Conservation (phyloP, 2,888 invertebrate genomes). For the Ctena decussata region DNA sequence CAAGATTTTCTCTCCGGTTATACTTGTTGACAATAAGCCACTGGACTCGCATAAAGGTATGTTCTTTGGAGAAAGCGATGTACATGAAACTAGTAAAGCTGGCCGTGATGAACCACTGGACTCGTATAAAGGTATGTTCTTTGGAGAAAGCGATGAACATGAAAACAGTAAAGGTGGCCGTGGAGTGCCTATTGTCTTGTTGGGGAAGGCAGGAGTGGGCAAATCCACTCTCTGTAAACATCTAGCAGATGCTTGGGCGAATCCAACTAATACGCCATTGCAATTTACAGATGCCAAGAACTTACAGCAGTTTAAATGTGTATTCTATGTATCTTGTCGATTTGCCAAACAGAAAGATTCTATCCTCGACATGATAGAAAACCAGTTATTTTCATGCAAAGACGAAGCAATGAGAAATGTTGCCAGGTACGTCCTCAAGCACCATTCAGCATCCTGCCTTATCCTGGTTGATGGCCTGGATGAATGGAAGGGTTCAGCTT, state of each 20-base stretch:
- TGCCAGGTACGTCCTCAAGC: not conserved
- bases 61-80: not conserved
- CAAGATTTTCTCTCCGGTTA: not conserved
- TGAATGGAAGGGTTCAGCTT: not conserved
- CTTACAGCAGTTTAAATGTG: not conserved
- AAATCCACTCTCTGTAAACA: not conserved
- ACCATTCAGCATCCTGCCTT: not conserved
- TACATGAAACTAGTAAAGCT: not conserved
- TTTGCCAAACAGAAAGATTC: not conserved
- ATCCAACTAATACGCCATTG: not conserved
- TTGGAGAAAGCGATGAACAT: not conserved
- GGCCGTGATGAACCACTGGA: not conserved
- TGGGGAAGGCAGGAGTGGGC: not conserved
- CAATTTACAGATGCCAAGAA: not conserved
- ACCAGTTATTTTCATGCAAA: not conserved
- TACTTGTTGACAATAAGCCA: not conserved
- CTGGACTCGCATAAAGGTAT: not conserved
- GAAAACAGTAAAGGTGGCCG: not conserved
- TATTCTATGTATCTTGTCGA: not conserved
- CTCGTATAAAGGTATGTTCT: not conserved
- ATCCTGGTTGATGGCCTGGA: not conserved
- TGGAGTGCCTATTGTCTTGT: not conserved
- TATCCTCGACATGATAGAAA: not conserved
- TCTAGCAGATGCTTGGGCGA: too few species aligned
- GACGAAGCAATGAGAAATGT: not conserved